These are phyloP conservation scores for Linyphia triangularis DNA, from an alignment of 2,888 invertebrate species.

Conservation along the genomic window DNA sequence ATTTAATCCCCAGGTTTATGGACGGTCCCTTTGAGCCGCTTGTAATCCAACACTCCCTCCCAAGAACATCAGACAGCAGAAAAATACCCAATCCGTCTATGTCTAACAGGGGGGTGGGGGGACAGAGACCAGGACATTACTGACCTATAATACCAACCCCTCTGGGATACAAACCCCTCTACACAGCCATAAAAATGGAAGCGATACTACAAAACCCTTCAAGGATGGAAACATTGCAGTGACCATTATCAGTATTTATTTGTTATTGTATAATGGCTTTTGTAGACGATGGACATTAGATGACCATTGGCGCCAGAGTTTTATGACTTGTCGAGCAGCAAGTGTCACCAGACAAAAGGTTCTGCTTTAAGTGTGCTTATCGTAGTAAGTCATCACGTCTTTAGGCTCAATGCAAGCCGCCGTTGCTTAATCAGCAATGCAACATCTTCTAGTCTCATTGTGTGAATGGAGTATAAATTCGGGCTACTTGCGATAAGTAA, in stretches of 20 bases:
- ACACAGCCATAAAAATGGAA: conserved; percentile 14
- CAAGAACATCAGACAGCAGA: neutral
- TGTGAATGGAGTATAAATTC: too few relatives aligned
- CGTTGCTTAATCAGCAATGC: too few relatives aligned
- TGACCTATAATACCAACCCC: neutral
- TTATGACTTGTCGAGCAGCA: neutral
- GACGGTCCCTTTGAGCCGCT: conserved; percentile 7
- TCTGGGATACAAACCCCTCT: neutral
- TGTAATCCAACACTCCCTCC: conserved; percentile 17
- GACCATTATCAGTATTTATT: neutral
- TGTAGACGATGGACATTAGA: neutral
- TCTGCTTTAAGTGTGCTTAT: neutral
- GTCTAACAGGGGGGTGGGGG: conserved; percentile 24
- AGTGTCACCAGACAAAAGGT: neutral
- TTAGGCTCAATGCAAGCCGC: neutral
- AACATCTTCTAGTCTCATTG: too few relatives aligned
- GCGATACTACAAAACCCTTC: conserved; percentile 14
- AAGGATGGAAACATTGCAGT: conserved; percentile 1
- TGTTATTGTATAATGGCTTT: neutral
- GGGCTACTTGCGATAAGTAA: too few relatives aligned
- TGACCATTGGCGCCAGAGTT: neutral
- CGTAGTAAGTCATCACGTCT: neutral
- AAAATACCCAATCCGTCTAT: conserved; percentile 27
- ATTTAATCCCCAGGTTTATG: neutral
- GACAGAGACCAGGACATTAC: conserved; percentile 37